Evolutionary conservation across 2,797 vertebrate genomes (phyloP), one percentile per base, ranked within the genome.

Genomic region (Adrianichthys oophorus): DNA sequence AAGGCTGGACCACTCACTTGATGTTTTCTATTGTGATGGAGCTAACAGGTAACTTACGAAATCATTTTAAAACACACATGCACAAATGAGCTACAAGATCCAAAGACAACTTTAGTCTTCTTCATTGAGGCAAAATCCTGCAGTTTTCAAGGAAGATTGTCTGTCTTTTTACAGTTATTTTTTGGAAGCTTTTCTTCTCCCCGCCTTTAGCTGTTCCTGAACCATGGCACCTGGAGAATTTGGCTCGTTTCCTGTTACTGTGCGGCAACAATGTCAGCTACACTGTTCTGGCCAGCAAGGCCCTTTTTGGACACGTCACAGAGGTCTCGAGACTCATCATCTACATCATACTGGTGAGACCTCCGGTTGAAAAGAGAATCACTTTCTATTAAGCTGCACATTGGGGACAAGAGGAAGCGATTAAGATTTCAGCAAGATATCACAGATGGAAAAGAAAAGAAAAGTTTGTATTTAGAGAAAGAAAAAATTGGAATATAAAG

Each of bases 151-250:
- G 3, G 32, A 12, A 12, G 5, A 1, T 1, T 7, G 26, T 29
- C 26, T 44, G 16, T 16, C 16, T 17, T n/a, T n/a, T 17, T 42
- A 42, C 41, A 17, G 19, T 43, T n/a, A 16, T n/a, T 43, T 16
- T 4, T 8, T 45, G 42, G 15, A 16, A n/a, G 42, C 46, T 49
- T 17, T 55, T 50, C 10, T 51, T 10, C 7, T 55, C n/a, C 4
- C 48, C 15, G 3, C 52, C 60, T 41, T 23, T 80, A 98, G 96
- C 89, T 7, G 69, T 95, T 59, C 96, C 96, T 41, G 84, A 68
- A 59, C 91, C 90, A 3, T 98, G 96, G 95, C 92, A 95, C 45
- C 56, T 92, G 76, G 95, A 98, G 86, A 98, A 96, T 52, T 89
- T 90, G 3, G 95, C 94, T n/a, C 93, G 93, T 23, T 91, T 98